phyloP scores from a whole-genome alignment of 2,888 invertebrate genomes.

The Spicauda simplicius region DNA sequence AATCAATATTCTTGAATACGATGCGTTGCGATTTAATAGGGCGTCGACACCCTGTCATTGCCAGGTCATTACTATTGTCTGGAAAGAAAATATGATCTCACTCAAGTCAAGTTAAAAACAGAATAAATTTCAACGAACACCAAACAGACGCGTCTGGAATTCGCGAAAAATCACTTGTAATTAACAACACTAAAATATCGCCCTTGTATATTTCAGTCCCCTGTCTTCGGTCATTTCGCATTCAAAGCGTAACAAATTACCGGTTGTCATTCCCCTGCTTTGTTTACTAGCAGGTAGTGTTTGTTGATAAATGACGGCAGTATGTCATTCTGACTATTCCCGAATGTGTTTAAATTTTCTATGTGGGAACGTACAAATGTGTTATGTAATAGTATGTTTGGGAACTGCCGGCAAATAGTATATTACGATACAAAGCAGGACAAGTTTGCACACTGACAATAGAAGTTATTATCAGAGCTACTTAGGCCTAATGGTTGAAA shows the following conservation, averaged over 20 bases:
- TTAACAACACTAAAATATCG: constrained; percentile 34
- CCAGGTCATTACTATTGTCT: neutral
- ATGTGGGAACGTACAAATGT: neutral
- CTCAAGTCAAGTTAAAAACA: constrained; percentile 2
- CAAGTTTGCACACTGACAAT: too few species aligned
- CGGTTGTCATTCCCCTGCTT: constrained; percentile 29
- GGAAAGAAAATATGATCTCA: neutral
- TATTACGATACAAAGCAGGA: too few species aligned
- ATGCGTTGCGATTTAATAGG: neutral
- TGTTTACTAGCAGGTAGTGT: constrained; percentile 34
- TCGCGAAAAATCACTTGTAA: constrained; percentile 27
- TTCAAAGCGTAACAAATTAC: constrained; percentile 35
- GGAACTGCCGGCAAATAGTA: too few species aligned
- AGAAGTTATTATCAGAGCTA: too few species aligned
- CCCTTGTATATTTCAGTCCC: constrained; percentile 27
- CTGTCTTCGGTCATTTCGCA: constrained; percentile 35
- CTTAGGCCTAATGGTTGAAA: too few species aligned
- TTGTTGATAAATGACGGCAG: constrained; percentile 29
- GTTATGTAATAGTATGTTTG: neutral
- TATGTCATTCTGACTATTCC: constrained; percentile 33
- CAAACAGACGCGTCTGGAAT: constrained; percentile 11
- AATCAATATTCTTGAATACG: too few species aligned
- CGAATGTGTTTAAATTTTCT: constrained; percentile 15
- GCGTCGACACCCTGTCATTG: neutral
- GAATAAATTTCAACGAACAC: constrained; percentile 5